These are phyloP conservation scores for Saimiri boliviensis DNA, from an alignment of 2,113 vertebrate genomes.

Conservation along the genomic window DNA sequence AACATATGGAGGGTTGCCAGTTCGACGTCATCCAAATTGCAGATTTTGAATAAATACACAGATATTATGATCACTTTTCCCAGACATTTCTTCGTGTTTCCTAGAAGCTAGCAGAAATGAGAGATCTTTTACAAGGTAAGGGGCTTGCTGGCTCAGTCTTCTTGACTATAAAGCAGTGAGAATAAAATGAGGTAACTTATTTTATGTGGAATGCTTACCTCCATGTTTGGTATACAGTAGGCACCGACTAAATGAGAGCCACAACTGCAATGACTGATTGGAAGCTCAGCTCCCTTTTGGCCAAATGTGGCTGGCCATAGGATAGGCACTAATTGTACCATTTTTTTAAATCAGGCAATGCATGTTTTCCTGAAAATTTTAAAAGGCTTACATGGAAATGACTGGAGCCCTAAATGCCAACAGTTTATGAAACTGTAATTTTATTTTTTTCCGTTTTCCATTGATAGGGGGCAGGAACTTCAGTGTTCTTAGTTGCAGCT, in stretches of 20 bases:
- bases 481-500: not conserved
- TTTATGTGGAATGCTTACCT: not conserved
- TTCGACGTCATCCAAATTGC: not conserved
- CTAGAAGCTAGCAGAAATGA: not conserved
- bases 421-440: not conserved
- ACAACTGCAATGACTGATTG: fast-evolving
- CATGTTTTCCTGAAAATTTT: not conserved
- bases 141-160: not conserved
- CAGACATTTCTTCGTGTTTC: not conserved
- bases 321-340: not conserved
- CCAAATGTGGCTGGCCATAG: not conserved
- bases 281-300: not conserved
- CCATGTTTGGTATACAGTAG: fast-evolving
- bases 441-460: not conserved
- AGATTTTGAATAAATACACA: not conserved
- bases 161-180: not conserved
- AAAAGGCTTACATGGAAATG: not conserved
- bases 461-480: not conserved
- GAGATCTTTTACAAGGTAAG: not conserved
- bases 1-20: not conserved
- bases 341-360: not conserved
- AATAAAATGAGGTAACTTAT: not conserved
- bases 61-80: not conserved
- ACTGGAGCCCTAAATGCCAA: too few relatives aligned
- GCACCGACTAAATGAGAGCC: not conserved